Evolutionary conservation across 2,797 vertebrate genomes (phyloP).

Genomic region (Pogoniulus pusillus): DNA sequence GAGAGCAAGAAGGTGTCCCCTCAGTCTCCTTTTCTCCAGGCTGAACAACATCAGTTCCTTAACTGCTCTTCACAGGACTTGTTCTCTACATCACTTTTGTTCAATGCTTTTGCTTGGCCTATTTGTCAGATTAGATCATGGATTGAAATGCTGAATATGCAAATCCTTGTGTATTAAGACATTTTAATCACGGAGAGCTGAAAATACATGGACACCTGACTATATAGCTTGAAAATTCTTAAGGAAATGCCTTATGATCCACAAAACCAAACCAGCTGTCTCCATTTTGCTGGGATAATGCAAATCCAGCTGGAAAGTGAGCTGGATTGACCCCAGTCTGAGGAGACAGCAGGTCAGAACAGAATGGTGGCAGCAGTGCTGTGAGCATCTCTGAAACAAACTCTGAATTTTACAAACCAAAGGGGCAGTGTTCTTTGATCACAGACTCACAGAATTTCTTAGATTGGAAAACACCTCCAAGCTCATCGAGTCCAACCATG

Average conservation of each 20-base stretch:
- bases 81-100: too few relatives aligned
- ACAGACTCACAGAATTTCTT: too few relatives aligned
- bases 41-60: too few relatives aligned
- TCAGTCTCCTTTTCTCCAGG: too few relatives aligned
- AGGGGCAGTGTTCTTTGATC: rapidly evolving
- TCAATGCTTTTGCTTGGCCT: neutral
- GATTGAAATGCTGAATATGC: neutral
- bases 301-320: conserved; percentile 10
- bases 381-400: neutral
- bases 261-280: conserved; percentile 39
- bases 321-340: neutral
- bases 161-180: neutral
- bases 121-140: neutral
- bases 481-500: too few relatives aligned
- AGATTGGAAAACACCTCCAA: too few relatives aligned
- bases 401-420: neutral
- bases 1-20: too few relatives aligned
- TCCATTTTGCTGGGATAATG: conserved; percentile 17
- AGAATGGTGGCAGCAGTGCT: neutral
- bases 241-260: conserved; percentile 23
- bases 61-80: too few relatives aligned
- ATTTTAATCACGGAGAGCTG: neutral
- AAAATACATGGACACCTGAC: neutral
- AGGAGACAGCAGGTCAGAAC: neutral
- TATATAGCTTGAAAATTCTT: neutral